Conservation (phyloP, 2,888 invertebrate species). For the Dromius quadrimaculatus region DNA sequence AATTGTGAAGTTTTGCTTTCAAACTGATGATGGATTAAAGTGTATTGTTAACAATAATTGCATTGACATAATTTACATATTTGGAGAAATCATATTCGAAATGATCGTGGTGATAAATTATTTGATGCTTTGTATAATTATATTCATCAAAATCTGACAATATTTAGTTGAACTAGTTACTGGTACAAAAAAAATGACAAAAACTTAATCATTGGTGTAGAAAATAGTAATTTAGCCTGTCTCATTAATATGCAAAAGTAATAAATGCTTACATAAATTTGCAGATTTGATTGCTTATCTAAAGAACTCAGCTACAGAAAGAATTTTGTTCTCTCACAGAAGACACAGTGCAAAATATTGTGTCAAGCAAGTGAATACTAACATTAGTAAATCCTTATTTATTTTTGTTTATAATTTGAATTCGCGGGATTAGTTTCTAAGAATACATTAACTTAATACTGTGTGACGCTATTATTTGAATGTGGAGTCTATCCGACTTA, state of each 20-base stretch:
- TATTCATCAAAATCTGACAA: too few species aligned
- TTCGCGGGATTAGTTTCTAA: too few species aligned
- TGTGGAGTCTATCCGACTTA: too few species aligned
- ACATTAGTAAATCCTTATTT: too few species aligned
- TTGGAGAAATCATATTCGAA: neutral
- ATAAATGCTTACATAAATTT: conserved; percentile 47
- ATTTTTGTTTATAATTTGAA: too few species aligned
- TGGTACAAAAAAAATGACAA: conserved; percentile 27
- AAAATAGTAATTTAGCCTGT: conserved; percentile 31
- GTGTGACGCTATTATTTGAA: too few species aligned
- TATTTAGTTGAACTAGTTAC: too few species aligned
- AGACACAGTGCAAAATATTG: too few species aligned
- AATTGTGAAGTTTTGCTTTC: conserved; percentile 5
- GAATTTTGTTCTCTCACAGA: too few species aligned
- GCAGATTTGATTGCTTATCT: conserved; percentile 40
- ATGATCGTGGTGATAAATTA: neutral
- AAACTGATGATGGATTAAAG: neutral
- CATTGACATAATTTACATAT: neutral
- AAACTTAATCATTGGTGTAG: conserved; percentile 19
- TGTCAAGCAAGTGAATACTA: too few species aligned
- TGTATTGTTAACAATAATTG: neutral
- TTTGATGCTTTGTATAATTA: neutral
- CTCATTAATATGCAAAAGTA: conserved; percentile 35
- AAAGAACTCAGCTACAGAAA: too few species aligned
- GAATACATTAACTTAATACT: too few species aligned